These are phyloP conservation scores for Lepisosteus osseus DNA, from an alignment of 2,113 vertebrate genomes.

Conservation along the genomic window DNA sequence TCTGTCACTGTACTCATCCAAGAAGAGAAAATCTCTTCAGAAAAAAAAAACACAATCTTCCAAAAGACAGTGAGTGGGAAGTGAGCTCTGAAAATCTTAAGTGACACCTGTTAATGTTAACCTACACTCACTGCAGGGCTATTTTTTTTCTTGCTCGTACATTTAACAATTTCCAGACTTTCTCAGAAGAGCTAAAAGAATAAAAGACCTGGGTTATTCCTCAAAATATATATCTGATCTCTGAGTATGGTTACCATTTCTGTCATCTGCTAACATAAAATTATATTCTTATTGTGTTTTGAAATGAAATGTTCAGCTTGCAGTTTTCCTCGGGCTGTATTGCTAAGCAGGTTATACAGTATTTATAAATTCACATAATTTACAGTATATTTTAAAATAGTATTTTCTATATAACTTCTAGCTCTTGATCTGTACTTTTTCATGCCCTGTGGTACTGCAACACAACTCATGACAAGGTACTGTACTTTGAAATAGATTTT, in stretches of 20 bases:
- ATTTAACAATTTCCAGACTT: not conserved
- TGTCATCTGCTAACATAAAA: too few species aligned
- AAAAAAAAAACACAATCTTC: not conserved
- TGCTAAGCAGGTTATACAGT: too few species aligned
- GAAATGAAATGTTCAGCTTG: too few species aligned
- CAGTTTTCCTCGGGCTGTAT: too few species aligned
- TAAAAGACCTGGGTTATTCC: not conserved
- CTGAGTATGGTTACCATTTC: not conserved
- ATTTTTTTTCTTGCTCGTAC: not conserved
- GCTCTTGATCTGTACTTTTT: too few species aligned
- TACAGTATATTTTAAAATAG: too few species aligned
- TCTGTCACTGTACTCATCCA: slow-evolving; percentile 47
- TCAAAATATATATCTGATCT: not conserved
- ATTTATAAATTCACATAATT: too few species aligned
- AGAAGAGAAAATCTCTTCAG: slow-evolving; percentile 46
- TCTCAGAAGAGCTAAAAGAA: slow-evolving; percentile 30
- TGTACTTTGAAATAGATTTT: too few species aligned
- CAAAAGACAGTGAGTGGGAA: slow-evolving; percentile 9
- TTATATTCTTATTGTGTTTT: too few species aligned
- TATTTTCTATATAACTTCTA: too few species aligned
- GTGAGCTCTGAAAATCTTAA: not conserved
- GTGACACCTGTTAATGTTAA: slow-evolving; percentile 10
- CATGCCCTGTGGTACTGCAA: too few species aligned
- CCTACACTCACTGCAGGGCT: not conserved
- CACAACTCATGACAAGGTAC: too few species aligned